These are phyloP conservation scores for Helicoverpa armigera DNA, from an alignment of 1,140 invertebrate genomes.

Conservation along the genomic window DNA sequence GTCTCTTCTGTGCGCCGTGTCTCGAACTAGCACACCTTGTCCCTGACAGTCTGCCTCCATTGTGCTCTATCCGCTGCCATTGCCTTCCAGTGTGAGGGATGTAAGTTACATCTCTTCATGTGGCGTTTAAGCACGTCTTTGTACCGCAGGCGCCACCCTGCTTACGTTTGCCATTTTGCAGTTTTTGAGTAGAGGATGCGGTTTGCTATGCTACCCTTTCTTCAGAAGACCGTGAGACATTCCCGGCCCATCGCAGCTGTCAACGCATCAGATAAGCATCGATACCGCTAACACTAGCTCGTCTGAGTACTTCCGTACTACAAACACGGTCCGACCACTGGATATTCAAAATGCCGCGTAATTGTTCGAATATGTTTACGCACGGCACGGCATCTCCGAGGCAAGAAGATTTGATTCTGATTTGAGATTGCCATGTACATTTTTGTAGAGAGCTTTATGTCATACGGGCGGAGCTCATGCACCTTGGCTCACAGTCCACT, in stretches of 20 bases:
- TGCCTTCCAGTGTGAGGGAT: background rate
- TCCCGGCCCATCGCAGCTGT: background rate
- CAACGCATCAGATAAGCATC: background rate
- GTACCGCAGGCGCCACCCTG: background rate
- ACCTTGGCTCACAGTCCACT: too few relatives aligned
- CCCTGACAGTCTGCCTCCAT: background rate
- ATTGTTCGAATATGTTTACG: background rate
- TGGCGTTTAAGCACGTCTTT: slow-evolving; percentile 1
- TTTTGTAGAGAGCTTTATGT: too few relatives aligned
- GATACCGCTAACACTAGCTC: slow-evolving; percentile 5
- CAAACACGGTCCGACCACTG: background rate
- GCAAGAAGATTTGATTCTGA: too few relatives aligned
- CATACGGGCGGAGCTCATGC: too few relatives aligned
- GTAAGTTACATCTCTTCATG: background rate
- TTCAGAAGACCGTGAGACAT: background rate
- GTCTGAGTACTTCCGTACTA: slow-evolving; percentile 11
- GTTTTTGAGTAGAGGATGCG: background rate
- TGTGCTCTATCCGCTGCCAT: background rate
- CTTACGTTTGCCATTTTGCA: slow-evolving; percentile 2
- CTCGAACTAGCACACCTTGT: background rate
- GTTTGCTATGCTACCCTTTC: background rate
- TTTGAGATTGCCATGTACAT: too few relatives aligned
- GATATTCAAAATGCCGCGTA: background rate
- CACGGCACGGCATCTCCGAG: background rate
- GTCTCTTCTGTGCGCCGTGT: background rate